Conservation (phyloP, 2,888 invertebrate species). For the Steinernema carpocapsae region DNA sequence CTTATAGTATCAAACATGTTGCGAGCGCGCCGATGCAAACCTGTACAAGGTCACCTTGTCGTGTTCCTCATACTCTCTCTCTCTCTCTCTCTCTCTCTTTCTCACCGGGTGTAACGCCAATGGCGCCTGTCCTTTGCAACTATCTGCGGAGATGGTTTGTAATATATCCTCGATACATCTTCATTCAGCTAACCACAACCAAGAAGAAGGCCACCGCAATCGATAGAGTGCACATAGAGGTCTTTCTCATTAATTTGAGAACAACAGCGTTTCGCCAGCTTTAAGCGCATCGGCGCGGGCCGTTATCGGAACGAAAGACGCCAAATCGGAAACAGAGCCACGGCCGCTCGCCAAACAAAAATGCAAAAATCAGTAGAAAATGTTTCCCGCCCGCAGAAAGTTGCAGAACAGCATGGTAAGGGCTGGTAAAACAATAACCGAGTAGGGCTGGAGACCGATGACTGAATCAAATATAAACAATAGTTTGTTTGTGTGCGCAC, state of each 20-base stretch:
- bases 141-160: neutral
- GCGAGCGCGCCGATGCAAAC: neutral
- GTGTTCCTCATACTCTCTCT: neutral
- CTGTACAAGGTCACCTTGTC: too few relatives aligned
- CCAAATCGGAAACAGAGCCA: neutral
- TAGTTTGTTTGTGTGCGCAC: conserved; percentile 15
- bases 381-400: neutral
- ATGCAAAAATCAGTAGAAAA: neutral
- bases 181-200: neutral
- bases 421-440: neutral
- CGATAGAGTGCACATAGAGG: conserved; percentile 33
- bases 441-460: neutral
- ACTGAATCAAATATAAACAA: neutral
- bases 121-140: conserved; percentile 20
- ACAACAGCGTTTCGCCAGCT: conserved; percentile 6
- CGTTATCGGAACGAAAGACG: conserved; percentile 17
- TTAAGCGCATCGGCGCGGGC: neutral
- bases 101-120: neutral
- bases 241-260: conserved; percentile 35
- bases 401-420: neutral
- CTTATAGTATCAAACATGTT: conserved; percentile 27
- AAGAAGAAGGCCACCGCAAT: neutral
- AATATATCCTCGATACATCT: conserved; percentile 17
- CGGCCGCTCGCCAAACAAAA: neutral
- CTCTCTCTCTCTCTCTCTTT: neutral